Evolutionary conservation across 2,797 vertebrate species (phyloP), one percentile per base, ranked within the genome.

Genomic region (Trachurus trachurus): DNA sequence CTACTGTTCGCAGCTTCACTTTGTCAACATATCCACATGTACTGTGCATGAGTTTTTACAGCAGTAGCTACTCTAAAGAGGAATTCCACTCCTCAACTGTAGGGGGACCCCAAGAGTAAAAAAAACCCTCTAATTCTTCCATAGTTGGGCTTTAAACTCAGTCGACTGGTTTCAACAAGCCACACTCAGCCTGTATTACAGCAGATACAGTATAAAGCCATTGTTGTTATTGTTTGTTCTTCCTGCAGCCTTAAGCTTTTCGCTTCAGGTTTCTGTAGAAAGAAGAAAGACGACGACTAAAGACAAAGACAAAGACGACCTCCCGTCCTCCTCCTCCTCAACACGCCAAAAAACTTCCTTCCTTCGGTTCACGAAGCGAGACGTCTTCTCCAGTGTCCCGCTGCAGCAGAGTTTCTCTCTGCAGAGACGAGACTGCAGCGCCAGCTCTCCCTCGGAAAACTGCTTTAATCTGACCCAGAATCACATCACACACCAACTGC

Each of bases 151-250:
- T 34, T 34, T 34, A 34, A 6, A 34, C 31, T 34, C 6, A 34
- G 5, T 34, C 31, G 5, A 5, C 31, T 34, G 31, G 31, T 34
- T 34, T 34, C 31, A 34, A 6, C 31, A 6, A 34, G 69, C 37
- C 64, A 56, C 47, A 1, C 17, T 21, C 16, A 19, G 7, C n/a
- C 39, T 26, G 19, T 64, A 37, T 50, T 39, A 66, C 9, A 66
- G 26, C 63, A 0, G 22, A 29, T 5, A 3, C 61, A 3, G 22
- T n/a, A 34, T 56, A 11, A 47, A 47, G 53, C 26, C 31, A 22
- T 49, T 69, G 61, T 52, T 67, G 65, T 63, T 71, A 71, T 77
- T 71, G 84, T 72, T 71, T 8, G 60, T 13, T 21, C 1, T 19
- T 58, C 12, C 70, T 53, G 45, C 49, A 2, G 6, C 22, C 65